phyloP scores from a whole-genome alignment of 2,888 invertebrate genomes.

The Busseola fusca region DNA sequence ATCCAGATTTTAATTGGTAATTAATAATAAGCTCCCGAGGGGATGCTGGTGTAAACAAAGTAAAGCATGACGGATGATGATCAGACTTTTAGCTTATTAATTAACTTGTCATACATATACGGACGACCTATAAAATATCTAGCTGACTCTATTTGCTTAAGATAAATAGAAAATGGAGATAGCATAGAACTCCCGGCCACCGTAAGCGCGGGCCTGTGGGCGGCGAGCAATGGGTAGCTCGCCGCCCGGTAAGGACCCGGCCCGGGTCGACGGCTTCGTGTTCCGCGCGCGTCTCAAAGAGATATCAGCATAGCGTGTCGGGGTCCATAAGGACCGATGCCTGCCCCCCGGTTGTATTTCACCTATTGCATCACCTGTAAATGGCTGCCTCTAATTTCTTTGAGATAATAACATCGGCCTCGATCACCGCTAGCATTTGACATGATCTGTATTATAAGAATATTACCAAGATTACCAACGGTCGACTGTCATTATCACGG shows the following conservation, averaged over 20 bases:
- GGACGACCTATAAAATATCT: constrained; percentile 26
- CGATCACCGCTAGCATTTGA: constrained; percentile 54
- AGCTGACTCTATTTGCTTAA: constrained; percentile 34
- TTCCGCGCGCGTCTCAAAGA: too few relatives aligned
- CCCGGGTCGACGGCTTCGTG: too few relatives aligned
- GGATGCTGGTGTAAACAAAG: constrained; percentile 14
- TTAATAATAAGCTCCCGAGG: constrained; percentile 17
- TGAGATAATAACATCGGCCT: constrained; percentile 60
- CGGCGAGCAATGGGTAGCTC: too few relatives aligned
- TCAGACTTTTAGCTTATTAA: constrained; percentile 33
- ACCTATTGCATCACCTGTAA: constrained; percentile 40
- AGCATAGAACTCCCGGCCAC: too few relatives aligned
- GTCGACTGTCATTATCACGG: constrained; percentile 25
- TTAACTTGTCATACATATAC: constrained; percentile 42
- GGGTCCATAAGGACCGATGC: too few relatives aligned
- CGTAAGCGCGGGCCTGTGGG: too few relatives aligned
- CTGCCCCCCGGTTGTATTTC: constrained; percentile 14
- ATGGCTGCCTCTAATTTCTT: constrained; percentile 36
- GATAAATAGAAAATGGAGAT: constrained; percentile 34
- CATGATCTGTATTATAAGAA: constrained; percentile 60
- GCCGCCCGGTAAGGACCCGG: too few relatives aligned
- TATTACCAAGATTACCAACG: constrained; percentile 38
- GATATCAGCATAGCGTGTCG: too few relatives aligned
- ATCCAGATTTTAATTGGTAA: constrained; percentile 38
- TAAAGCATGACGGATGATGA: constrained; percentile 46